phyloP scores from a whole-genome alignment of 2,113 vertebrate species.

The Takifugu flavidus region DNA sequence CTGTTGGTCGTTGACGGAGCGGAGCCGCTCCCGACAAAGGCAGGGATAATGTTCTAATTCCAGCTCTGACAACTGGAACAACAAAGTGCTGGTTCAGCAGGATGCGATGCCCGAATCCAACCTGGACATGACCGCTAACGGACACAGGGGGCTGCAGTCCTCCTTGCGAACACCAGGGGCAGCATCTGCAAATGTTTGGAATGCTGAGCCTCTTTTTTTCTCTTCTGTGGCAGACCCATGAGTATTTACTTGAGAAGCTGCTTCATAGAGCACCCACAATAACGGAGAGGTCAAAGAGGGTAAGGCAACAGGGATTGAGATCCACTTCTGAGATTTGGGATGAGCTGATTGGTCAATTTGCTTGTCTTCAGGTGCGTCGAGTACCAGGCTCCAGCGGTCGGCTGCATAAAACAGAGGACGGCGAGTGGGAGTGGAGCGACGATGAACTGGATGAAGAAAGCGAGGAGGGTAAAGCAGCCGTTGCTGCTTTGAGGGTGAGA shows the following conservation, averaged over 20 bases:
- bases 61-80: slow-evolving; percentile 34
- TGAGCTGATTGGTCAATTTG: slow-evolving; percentile 3
- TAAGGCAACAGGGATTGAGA: slow-evolving; percentile 48
- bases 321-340: background rate
- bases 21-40: slow-evolving; percentile 45
- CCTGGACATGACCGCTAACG: background rate
- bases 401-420: slow-evolving; percentile 95
- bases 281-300: slow-evolving; percentile 91
- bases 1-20: slow-evolving; percentile 27
- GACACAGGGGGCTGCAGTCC: slow-evolving; percentile 11
- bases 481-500: slow-evolving; percentile 70
- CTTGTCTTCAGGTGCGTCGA: slow-evolving; percentile 82
- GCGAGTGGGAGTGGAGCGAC: slow-evolving; percentile 97
- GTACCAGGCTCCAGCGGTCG: slow-evolving; percentile 95
- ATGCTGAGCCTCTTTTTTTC: slow-evolving; percentile 7
- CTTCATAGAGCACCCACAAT: slow-evolving; percentile 92
- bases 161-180: slow-evolving; percentile 46
- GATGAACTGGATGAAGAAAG: slow-evolving; percentile 95
- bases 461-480: slow-evolving; percentile 89
- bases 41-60: slow-evolving; percentile 43
- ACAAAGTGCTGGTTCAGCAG: slow-evolving; percentile 46
- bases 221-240: slow-evolving; percentile 81
- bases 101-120: slow-evolving; percentile 20
- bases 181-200: background rate
- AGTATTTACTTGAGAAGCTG: slow-evolving; percentile 92